Evolutionary conservation across 2,113 vertebrate species (phyloP).

Genomic region (Vombatus ursinus): DNA sequence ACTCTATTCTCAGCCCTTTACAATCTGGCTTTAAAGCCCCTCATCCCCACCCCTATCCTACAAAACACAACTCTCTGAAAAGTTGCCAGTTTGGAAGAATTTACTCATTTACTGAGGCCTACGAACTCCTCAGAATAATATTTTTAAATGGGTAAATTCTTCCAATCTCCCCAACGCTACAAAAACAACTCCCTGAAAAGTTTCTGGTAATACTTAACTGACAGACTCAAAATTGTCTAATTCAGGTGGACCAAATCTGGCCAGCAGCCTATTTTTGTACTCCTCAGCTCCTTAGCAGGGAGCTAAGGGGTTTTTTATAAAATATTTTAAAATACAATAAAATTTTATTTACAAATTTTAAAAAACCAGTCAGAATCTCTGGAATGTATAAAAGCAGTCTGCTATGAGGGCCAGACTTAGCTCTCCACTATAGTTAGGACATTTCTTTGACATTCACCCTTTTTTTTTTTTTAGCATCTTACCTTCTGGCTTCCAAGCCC

Average conservation of each 20-base stretch:
- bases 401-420: neutral
- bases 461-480: neutral
- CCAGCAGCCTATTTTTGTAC: neutral
- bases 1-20: neutral
- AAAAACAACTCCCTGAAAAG: neutral
- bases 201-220: neutral
- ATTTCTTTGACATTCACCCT: neutral
- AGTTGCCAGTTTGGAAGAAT: neutral
- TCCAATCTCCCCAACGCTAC: neutral
- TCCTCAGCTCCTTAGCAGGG: no score
- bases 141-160: neutral
- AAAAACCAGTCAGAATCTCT: neutral
- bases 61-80: neutral
- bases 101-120: neutral
- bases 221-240: neutral
- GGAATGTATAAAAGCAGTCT: neutral
- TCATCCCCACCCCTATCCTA: neutral
- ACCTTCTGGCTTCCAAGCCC: neutral
- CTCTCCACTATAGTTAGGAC: neutral
- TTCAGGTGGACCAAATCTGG: neutral
- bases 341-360: neutral
- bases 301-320: neutral
- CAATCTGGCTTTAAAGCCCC: neutral
- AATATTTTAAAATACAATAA: neutral
- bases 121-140: neutral